Percentiles rank a stretch among this genome's conserved stretches.
These are phyloP conservation scores for Ashinkailepas kermadecensis DNA, from an alignment of 2,888 invertebrate genomes.

Conservation along the genomic window DNA sequence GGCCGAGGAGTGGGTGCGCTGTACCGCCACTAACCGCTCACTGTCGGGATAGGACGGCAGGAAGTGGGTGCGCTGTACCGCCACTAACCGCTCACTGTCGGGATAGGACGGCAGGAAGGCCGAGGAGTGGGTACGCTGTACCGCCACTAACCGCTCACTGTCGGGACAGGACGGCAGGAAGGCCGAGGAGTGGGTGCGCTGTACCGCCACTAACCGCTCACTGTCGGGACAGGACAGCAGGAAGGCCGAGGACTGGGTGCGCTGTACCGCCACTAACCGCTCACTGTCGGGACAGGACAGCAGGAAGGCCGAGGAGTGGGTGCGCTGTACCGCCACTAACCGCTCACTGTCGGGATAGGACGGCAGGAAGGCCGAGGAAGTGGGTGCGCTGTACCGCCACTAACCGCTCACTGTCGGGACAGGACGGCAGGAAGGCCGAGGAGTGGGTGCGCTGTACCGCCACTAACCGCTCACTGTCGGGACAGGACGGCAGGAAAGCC, in stretches of 20 bases:
- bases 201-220: too few species aligned
- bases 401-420: not conserved
- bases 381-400: not conserved
- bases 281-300: slow-evolving; percentile 51
- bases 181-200: too few species aligned
- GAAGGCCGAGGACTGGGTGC: too few species aligned
- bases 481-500: slow-evolving; percentile 74
- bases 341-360: too few species aligned
- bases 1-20: too few species aligned
- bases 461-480: not conserved
- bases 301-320: slow-evolving; percentile 92
- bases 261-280: too few species aligned
- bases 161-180: too few species aligned
- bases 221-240: too few species aligned
- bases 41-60: not conserved
- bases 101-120: slow-evolving; percentile 74
- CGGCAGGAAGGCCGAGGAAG: too few species aligned
- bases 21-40: not conserved
- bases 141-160: too few species aligned
- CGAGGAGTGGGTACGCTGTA: slow-evolving; percentile 92
- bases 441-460: too few species aligned
- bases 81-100: not conserved
- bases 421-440: not conserved
- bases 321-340: slow-evolving; percentile 57
- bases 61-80: too few species aligned